phyloP scores from a whole-genome alignment of 1,140 invertebrate species.

The Trichonephila clavata region DNA sequence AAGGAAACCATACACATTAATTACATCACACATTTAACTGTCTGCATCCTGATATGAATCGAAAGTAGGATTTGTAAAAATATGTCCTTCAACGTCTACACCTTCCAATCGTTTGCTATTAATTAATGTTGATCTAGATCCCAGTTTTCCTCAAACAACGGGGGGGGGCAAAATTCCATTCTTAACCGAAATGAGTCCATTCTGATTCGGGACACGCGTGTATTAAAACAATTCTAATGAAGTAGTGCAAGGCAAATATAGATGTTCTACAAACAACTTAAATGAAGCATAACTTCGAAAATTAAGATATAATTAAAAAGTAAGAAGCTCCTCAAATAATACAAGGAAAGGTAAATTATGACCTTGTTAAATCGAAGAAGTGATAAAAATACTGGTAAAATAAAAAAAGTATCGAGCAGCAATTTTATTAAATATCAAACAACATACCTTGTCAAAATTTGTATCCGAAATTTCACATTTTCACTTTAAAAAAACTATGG shows the following conservation, averaged over 20 bases:
- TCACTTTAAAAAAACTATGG: no score
- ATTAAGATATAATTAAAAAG: background rate
- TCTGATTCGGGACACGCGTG: background rate
- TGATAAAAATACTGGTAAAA: no score
- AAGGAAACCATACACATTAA: no score
- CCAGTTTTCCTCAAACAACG: background rate
- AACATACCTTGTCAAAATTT: no score
- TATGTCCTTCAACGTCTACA: background rate
- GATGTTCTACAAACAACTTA: background rate
- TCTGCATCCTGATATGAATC: background rate
- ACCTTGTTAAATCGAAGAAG: no score
- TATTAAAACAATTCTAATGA: background rate
- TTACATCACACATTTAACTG: no score
- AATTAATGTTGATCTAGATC: background rate
- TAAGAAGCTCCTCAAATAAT: background rate
- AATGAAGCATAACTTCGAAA: no score
- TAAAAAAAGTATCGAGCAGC: no score
- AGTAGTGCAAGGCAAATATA: background rate
- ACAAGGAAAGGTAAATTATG: no score
- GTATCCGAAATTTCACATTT: no score
- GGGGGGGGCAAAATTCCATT: background rate
- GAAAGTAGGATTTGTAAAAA: background rate
- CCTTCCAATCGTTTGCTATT: background rate
- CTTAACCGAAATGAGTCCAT: background rate
- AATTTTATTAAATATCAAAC: no score